Conservation (phyloP, 2,888 invertebrate species). For the Patella pellucida region DNA sequence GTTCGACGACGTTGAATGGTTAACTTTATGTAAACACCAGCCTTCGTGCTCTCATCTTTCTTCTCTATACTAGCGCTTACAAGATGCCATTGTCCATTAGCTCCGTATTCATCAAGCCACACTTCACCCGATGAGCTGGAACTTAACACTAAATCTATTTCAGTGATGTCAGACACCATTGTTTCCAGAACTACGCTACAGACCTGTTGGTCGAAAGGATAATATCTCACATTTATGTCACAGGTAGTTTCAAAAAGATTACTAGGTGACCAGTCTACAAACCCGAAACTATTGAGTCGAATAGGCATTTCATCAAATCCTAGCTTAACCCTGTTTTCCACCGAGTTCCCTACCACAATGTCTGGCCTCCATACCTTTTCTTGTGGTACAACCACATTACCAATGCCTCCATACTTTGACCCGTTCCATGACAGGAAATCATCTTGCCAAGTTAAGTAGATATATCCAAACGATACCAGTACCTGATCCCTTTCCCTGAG, state of each 20-base stretch:
- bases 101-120: constrained; percentile 9
- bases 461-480: constrained; percentile 6
- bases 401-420: constrained; percentile 3
- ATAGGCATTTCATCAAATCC: constrained; percentile 22
- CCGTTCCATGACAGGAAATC: constrained; percentile 22
- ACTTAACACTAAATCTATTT: constrained; percentile 18
- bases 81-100: constrained; percentile 34
- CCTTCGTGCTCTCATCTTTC: neutral
- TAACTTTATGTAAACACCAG: constrained; percentile 14
- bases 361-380: constrained; percentile 31
- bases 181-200: constrained; percentile 16
- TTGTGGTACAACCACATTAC: constrained; percentile 22
- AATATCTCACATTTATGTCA: constrained; percentile 33
- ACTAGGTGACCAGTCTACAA: constrained; percentile 22
- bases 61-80: constrained; percentile 15
- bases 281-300: constrained; percentile 16
- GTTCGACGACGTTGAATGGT: constrained; percentile 27
- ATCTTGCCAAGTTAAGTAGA: constrained; percentile 16
- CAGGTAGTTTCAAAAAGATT: constrained; percentile 28
- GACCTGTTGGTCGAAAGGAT: constrained; percentile 32
- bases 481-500: constrained; percentile 15
- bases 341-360: constrained; percentile 25
- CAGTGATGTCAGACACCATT: neutral
- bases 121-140: neutral
- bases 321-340: constrained; percentile 17